Percentiles rank a stretch among this genome's conserved stretches.
Evolutionary conservation across 2,888 invertebrate species (phyloP).

Genomic region (Sarcophaga subvicina): DNA sequence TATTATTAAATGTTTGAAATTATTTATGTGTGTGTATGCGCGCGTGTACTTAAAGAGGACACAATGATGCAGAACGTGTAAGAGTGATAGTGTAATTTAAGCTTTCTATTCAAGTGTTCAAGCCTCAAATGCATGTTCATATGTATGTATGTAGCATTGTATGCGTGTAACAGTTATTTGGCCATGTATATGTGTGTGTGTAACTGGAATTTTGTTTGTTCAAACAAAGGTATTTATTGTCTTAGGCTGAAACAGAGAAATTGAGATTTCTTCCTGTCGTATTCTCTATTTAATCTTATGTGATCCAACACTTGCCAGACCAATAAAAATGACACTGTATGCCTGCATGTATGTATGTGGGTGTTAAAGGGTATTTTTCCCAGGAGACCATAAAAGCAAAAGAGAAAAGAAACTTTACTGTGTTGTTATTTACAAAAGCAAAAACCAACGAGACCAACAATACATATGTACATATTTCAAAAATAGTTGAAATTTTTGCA

Average conservation of each 20-base stretch:
- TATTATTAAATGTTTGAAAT: neutral
- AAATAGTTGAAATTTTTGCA: neutral
- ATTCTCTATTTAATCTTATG: neutral
- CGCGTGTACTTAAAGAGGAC: too few species aligned
- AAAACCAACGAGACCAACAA: neutral
- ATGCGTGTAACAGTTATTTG: neutral
- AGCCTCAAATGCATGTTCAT: too few species aligned
- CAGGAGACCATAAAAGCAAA: neutral
- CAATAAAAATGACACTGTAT: conserved; percentile 2
- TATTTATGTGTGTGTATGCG: conserved; percentile 1
- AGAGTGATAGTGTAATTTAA: too few species aligned
- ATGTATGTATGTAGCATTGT: neutral
- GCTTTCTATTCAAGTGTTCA: too few species aligned
- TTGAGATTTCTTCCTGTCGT: neutral
- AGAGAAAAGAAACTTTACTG: neutral
- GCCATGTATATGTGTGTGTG: too few species aligned
- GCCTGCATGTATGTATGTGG: neutral
- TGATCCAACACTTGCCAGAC: conserved; percentile 32
- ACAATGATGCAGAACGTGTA: too few species aligned
- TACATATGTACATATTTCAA: neutral
- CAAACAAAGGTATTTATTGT: conserved; percentile 54
- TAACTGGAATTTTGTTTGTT: too few species aligned
- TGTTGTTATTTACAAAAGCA: too few species aligned
- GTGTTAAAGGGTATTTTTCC: too few species aligned
- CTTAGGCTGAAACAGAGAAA: conserved; percentile 52